Percentiles rank a stretch among this genome's conserved stretches.
Conservation (phyloP, 2,113 vertebrate species). For the Tupaia tana region DNA sequence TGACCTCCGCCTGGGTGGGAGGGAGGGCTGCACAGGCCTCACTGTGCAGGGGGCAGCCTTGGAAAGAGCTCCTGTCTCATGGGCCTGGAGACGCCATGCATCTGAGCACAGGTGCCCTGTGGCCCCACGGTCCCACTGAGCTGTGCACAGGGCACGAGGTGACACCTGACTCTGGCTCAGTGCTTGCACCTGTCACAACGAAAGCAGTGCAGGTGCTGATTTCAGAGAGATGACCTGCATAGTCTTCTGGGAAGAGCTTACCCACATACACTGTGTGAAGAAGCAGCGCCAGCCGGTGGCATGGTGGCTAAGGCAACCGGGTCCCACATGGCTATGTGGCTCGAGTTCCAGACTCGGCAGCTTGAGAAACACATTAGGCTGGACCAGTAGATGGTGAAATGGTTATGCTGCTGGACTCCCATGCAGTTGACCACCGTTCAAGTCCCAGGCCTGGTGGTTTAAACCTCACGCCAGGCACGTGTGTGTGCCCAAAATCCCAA, state of each 20-base stretch:
- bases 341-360: too few relatives aligned
- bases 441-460: too few relatives aligned
- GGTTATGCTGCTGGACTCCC: too few relatives aligned
- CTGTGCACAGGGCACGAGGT: background rate
- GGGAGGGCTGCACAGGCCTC: background rate
- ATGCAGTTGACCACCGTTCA: too few relatives aligned
- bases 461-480: too few relatives aligned
- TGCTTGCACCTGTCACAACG: background rate
- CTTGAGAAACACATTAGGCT: too few relatives aligned
- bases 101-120: background rate
- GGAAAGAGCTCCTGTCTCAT: background rate
- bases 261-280: background rate
- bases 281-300: too few relatives aligned
- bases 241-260: background rate
- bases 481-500: too few relatives aligned
- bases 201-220: background rate
- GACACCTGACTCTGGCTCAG: background rate
- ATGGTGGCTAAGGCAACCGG: too few relatives aligned
- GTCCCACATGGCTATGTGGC: too few relatives aligned
- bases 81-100: rapidly evolving
- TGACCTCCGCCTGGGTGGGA: background rate
- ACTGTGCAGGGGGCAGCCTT: too few relatives aligned
- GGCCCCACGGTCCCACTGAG: rapidly evolving
- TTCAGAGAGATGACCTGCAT: background rate
- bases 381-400: too few relatives aligned